Evolutionary conservation across 2,797 vertebrate species (phyloP).

Genomic region (Rhynchotus rufescens): DNA sequence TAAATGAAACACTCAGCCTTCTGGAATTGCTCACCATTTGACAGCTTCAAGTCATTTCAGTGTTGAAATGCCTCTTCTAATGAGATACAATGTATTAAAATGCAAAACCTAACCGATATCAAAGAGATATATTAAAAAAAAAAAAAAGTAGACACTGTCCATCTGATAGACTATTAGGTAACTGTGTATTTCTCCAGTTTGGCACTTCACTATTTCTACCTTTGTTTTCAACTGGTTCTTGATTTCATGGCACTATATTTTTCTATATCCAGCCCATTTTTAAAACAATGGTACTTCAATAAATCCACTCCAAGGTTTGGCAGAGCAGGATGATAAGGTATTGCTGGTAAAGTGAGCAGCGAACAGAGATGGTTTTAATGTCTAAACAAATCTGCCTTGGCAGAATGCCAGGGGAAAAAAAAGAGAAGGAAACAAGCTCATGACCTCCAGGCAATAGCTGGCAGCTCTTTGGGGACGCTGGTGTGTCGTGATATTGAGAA

Average conservation of each 20-base stretch:
- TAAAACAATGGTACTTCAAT: background rate
- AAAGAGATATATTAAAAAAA: background rate
- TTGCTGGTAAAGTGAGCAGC: background rate
- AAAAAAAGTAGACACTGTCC: background rate
- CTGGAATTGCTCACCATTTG: background rate
- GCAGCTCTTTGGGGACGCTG: background rate
- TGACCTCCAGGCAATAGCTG: conserved; percentile 47
- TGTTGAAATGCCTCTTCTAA: background rate
- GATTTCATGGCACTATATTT: background rate
- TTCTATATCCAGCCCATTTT: background rate
- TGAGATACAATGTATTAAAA: background rate
- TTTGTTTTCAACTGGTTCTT: background rate
- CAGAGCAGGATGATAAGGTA: background rate
- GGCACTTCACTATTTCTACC: background rate
- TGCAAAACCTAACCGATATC: background rate
- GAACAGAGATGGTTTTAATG: conserved; percentile 12
- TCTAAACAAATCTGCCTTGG: conserved; percentile 49
- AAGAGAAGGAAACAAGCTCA: conserved; percentile 55
- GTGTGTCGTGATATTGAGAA: background rate
- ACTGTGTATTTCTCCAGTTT: background rate
- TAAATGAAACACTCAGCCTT: background rate
- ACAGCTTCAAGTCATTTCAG: background rate
- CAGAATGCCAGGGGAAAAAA: conserved; percentile 27
- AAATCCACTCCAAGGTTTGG: background rate
- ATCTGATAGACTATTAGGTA: background rate